Percentiles rank a stretch among this genome's conserved stretches.
These are phyloP conservation scores for Gobio occitaniae DNA, from an alignment of 2,797 vertebrate species.

Conservation along the genomic window DNA sequence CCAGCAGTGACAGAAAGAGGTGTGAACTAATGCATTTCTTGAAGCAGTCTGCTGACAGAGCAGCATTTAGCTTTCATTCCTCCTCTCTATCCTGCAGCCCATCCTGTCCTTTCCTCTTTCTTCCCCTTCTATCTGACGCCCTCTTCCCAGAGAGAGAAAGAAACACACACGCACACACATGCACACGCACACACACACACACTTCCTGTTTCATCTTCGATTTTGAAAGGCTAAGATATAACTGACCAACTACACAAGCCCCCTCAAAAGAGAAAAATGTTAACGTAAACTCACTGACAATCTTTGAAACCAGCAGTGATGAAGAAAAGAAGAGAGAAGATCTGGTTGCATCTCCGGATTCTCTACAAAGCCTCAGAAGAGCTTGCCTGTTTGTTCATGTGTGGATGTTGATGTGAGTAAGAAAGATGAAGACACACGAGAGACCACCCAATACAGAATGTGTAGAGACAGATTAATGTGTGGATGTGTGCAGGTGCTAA, in stretches of 20 bases:
- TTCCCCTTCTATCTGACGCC: conserved; percentile 1
- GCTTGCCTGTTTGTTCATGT: not conserved
- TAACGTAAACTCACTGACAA: not conserved
- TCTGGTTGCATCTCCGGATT: not conserved
- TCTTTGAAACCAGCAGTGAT: not conserved
- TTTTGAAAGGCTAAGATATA: not conserved
- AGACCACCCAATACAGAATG: not conserved
- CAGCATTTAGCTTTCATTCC: conserved; percentile 32
- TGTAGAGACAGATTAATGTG: conserved; percentile 3
- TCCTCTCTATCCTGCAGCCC: not conserved
- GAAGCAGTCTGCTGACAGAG: conserved; percentile 19
- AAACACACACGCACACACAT: too few species aligned
- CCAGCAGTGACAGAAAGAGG: conserved; percentile 23
- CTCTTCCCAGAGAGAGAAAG: not conserved
- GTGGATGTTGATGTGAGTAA: conserved; percentile 7
- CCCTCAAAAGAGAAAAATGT: not conserved
- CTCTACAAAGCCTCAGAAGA: conserved; percentile 2
- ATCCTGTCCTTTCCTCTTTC: conserved; percentile 10
- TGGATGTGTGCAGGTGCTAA: conserved; percentile 13
- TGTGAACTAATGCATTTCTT: conserved; percentile 28
- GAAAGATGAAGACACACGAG: conserved; percentile 51
- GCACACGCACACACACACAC: not conserved
- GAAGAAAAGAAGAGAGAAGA: not conserved
- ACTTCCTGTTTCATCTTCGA: not conserved
- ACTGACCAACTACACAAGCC: not conserved